These are phyloP conservation scores for Trichopoda pennipes DNA, from an alignment of 2,888 invertebrate species.

Conservation along the genomic window DNA sequence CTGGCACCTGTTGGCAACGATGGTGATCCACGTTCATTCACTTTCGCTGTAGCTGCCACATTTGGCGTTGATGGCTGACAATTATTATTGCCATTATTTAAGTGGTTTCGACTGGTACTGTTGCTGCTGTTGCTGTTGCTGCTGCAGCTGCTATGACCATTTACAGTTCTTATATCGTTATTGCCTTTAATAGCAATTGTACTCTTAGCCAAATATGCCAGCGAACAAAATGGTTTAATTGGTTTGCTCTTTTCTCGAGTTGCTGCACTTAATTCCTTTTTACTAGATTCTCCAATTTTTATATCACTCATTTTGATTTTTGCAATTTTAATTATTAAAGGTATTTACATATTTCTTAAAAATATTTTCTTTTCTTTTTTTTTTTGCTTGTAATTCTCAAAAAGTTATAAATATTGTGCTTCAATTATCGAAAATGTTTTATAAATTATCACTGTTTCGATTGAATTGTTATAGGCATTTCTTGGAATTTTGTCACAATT, in stretches of 20 bases:
- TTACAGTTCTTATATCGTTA: constrained; percentile 66
- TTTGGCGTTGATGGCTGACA: constrained; percentile 63
- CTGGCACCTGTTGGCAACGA: constrained; percentile 70
- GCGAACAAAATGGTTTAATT: constrained; percentile 71
- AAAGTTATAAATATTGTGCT: neutral
- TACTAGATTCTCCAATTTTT: constrained; percentile 40
- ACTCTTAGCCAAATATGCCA: constrained; percentile 72
- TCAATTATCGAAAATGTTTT: no score
- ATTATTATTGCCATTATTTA: constrained; percentile 55
- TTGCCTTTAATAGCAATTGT: constrained; percentile 70
- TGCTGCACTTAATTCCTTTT: constrained; percentile 47
- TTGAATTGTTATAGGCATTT: no score
- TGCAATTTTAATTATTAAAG: neutral
- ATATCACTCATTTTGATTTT: constrained; percentile 65
- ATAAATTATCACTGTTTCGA: no score
- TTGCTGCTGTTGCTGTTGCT: neutral
- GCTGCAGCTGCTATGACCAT: constrained; percentile 59
- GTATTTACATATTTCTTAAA: constrained; percentile 21
- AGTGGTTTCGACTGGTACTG: constrained; percentile 20
- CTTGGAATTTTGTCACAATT: no score
- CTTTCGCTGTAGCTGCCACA: constrained; percentile 71
- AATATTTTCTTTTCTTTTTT: neutral
- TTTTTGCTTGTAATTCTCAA: constrained; percentile 12
- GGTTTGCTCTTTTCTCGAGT: constrained; percentile 46
- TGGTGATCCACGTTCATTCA: constrained; percentile 70